These are phyloP conservation scores for Lophotis ruficrista DNA, from an alignment of 2,113 vertebrate species.

Conservation along the genomic window DNA sequence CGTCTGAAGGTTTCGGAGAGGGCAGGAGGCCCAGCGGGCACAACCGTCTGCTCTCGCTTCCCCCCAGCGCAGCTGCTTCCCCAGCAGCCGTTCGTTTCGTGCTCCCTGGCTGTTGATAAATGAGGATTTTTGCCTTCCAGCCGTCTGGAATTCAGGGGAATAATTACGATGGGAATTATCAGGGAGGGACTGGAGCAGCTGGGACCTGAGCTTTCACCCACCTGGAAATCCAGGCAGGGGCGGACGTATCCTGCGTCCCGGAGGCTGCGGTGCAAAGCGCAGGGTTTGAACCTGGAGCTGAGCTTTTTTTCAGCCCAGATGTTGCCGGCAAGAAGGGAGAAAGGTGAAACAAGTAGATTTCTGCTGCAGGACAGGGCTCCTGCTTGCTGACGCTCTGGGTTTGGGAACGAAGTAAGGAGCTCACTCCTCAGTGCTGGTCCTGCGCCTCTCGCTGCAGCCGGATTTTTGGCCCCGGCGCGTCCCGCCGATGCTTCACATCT, in stretches of 20 bases:
- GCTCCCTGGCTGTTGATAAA: background rate
- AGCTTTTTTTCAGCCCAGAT: background rate
- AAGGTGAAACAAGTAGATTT: background rate
- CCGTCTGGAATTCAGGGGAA: background rate
- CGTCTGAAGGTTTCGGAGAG: background rate
- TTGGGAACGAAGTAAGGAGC: accelerated
- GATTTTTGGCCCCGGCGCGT: background rate
- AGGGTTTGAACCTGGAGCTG: background rate
- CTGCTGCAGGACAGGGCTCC: background rate
- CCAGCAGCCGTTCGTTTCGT: background rate
- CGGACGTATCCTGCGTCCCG: background rate
- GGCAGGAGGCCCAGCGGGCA: background rate
- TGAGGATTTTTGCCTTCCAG: background rate
- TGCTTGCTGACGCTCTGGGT: background rate
- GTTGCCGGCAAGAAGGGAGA: background rate
- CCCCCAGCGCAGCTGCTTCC: background rate
- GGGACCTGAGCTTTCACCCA: conserved; percentile 10
- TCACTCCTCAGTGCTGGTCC: background rate
- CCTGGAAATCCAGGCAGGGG: background rate
- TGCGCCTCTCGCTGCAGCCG: background rate
- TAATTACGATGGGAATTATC: conserved; percentile 9
- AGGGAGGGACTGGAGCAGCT: conserved; percentile 4
- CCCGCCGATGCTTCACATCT: background rate
- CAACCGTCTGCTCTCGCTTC: background rate
- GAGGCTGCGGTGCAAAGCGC: background rate